phyloP scores from a whole-genome alignment of 1,140 invertebrate species.

The Drosophila sulfurigaster region DNA sequence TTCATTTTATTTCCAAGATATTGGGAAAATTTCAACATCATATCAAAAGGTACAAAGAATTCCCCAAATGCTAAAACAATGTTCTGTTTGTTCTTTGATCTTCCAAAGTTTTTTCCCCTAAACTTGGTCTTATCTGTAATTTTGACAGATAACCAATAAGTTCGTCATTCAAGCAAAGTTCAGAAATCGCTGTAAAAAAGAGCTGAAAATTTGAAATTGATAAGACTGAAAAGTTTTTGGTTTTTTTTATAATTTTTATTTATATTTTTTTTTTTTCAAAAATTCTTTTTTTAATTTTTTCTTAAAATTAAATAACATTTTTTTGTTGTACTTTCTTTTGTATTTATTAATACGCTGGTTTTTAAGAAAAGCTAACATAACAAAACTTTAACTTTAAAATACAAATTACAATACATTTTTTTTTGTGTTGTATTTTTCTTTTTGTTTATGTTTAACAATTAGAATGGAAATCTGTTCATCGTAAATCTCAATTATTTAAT shows the following conservation, averaged over 20 bases:
- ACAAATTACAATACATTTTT: constrained; percentile 51
- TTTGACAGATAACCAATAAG: constrained; percentile 8
- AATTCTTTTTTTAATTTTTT: constrained; percentile 62
- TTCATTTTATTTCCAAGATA: neutral
- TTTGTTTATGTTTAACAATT: constrained; percentile 50
- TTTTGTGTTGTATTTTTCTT: constrained; percentile 18
- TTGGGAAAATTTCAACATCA: neutral
- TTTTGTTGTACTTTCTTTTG: constrained; percentile 37
- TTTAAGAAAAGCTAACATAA: constrained; percentile 76
- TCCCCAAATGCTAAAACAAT: neutral
- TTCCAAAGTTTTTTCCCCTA: neutral
- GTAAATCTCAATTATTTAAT: constrained; percentile 63
- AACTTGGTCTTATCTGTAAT: neutral
- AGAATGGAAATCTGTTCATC: constrained; percentile 56
- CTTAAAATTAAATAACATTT: constrained; percentile 78
- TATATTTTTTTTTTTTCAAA: constrained; percentile 46
- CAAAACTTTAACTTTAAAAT: constrained; percentile 75
- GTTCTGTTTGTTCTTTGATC: neutral
- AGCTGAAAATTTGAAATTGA: constrained; percentile 36
- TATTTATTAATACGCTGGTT: constrained; percentile 14
- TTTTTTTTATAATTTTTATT: constrained; percentile 40
- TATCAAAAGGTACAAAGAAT: neutral
- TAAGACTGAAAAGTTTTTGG: constrained; percentile 40
- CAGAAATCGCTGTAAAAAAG: constrained; percentile 26
- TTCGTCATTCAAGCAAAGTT: constrained; percentile 14